These are phyloP conservation scores for Chionomys nivalis DNA, from an alignment of 2,113 vertebrate genomes.

Conservation along the genomic window DNA sequence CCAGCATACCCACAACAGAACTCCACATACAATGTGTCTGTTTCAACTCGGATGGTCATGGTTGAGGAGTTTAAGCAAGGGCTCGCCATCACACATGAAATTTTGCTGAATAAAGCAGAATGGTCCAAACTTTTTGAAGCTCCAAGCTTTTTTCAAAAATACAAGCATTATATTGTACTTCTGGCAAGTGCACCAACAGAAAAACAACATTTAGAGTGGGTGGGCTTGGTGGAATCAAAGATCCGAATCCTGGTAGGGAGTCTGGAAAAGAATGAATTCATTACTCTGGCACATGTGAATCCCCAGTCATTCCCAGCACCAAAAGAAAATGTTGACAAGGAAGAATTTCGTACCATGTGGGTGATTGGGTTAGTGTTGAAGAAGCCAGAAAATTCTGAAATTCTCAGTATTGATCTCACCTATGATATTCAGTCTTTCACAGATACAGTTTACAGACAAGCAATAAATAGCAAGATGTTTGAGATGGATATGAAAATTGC, in stretches of 20 bases:
- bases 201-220: slow-evolving; percentile 92
- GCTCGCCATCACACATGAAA: slow-evolving; percentile 92
- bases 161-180: slow-evolving; percentile 95
- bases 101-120: slow-evolving; percentile 92
- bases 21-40: slow-evolving; percentile 94
- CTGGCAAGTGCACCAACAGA: slow-evolving; percentile 91
- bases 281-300: slow-evolving; percentile 92
- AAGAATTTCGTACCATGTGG: slow-evolving; percentile 92
- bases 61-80: slow-evolving; percentile 94
- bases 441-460: slow-evolving; percentile 92
- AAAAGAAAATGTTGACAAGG: slow-evolving; percentile 87
- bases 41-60: slow-evolving; percentile 93
- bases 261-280: slow-evolving; percentile 92
- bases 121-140: slow-evolving; percentile 96
- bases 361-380: slow-evolving; percentile 93
- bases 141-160: slow-evolving; percentile 95
- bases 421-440: slow-evolving; percentile 93
- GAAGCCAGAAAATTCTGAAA: slow-evolving; percentile 91
- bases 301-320: slow-evolving; percentile 90
- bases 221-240: slow-evolving; percentile 94
- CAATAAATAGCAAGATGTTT: slow-evolving; percentile 92
- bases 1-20: slow-evolving; percentile 96
- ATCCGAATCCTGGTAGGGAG: slow-evolving; percentile 93
- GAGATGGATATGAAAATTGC: slow-evolving; percentile 93
- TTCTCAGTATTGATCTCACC: slow-evolving; percentile 92